Evolutionary conservation across 2,888 invertebrate genomes (phyloP).

Genomic region (Arge pagana): DNA sequence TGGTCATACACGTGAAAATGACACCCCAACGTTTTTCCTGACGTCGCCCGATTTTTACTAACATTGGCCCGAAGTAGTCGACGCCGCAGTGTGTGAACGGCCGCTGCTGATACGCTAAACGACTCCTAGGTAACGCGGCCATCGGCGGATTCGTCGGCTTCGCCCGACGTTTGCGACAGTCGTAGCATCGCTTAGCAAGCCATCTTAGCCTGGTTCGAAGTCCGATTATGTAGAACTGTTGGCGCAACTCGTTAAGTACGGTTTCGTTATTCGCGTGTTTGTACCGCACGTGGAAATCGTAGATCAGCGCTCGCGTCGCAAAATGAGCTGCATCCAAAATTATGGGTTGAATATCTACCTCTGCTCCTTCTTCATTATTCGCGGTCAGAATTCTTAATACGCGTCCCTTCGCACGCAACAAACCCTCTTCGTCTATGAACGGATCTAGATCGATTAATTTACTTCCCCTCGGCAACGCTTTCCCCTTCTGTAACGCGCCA

Average conservation of each 20-base stretch:
- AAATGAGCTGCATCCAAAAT: slow-evolving; percentile 31
- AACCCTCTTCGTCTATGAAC: no score
- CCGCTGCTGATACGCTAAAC: slow-evolving; percentile 4
- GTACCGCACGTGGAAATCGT: slow-evolving; percentile 20
- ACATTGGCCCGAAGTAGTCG: slow-evolving; percentile 32
- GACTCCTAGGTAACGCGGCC: slow-evolving; percentile 10
- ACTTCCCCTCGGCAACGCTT: no score
- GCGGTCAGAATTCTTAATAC: no score
- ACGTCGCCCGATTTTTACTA: slow-evolving; percentile 25
- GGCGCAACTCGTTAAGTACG: slow-evolving; percentile 24
- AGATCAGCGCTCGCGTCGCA: slow-evolving; percentile 27
- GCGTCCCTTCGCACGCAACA: no score
- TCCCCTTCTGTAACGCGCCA: no score
- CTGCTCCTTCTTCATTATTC: no score
- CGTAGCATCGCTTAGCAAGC: background rate
- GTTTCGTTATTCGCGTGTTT: slow-evolving; percentile 19
- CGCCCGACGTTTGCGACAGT: slow-evolving; percentile 25
- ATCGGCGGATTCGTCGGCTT: slow-evolving; percentile 21
- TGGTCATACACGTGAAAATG: slow-evolving; percentile 19
- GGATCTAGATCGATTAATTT: no score
- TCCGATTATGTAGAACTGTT: slow-evolving; percentile 25
- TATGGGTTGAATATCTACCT: slow-evolving; percentile 27
- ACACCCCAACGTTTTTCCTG: slow-evolving; percentile 7
- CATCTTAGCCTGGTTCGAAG: slow-evolving; percentile 22
- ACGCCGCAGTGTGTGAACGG: slow-evolving; percentile 8